phyloP scores from a whole-genome alignment of 1,140 invertebrate species.

The Drosophila nikananu region DNA sequence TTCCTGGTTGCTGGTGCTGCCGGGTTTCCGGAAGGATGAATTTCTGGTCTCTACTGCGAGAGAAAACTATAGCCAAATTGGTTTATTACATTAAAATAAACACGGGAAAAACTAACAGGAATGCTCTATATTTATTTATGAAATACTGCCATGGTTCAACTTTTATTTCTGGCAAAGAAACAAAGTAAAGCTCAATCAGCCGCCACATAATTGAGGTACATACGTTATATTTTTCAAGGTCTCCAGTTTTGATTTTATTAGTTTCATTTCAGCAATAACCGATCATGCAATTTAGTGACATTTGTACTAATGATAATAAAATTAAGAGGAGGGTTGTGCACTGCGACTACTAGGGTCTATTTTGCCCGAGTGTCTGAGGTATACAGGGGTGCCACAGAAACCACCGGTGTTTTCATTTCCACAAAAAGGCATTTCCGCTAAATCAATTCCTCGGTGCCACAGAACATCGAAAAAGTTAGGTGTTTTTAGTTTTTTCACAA shows the following conservation, averaged over 20 bases:
- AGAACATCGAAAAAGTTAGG: no score
- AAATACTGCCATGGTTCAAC: not conserved
- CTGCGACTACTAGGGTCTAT: no score
- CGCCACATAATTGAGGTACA: not conserved
- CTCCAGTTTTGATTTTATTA: not conserved
- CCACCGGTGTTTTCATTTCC: no score
- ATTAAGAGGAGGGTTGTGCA: no score
- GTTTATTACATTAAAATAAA: not conserved
- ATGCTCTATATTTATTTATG: not conserved
- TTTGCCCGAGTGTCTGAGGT: no score
- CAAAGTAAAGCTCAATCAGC: not conserved
- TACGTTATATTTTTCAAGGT: not conserved
- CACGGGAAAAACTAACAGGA: not conserved
- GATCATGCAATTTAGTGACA: not conserved
- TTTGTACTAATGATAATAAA: no score
- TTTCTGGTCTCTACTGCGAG: not conserved
- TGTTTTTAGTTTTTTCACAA: no score
- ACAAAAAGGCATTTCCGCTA: no score
- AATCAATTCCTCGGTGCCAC: no score
- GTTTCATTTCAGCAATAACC: not conserved
- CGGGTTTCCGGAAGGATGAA: not conserved
- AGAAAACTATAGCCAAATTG: slow-evolving; percentile 1
- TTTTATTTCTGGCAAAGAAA: not conserved
- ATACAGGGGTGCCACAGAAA: no score
- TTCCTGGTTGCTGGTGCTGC: not conserved